Conservation (phyloP, 2,113 vertebrate species). For the Phalacrocorax brasilianus region DNA sequence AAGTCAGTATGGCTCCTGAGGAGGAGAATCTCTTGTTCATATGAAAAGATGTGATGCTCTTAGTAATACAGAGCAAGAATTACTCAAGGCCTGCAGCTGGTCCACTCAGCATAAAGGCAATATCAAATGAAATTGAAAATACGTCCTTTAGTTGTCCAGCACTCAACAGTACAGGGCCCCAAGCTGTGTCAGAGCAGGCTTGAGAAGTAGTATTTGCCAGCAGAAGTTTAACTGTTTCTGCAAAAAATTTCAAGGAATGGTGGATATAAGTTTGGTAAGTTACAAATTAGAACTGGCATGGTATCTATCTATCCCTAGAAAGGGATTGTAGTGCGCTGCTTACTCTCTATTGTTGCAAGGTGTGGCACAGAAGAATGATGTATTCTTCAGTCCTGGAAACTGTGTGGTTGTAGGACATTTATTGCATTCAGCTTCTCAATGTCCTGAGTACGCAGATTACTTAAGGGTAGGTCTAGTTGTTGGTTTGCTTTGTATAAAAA, state of each 20-base stretch:
- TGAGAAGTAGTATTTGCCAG: not conserved
- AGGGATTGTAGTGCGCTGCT: not conserved
- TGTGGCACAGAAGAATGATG: not conserved
- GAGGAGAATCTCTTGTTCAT: not conserved
- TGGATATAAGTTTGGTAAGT: not conserved
- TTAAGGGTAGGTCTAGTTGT: not conserved
- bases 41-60: not conserved
- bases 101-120: fast-evolving
- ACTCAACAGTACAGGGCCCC: not conserved
- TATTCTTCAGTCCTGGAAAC: not conserved
- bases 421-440: not conserved
- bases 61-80: not conserved
- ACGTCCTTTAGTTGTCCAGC: not conserved
- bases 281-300: not conserved
- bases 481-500: not conserved
- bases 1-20: not conserved
- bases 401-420: not conserved
- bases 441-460: not conserved
- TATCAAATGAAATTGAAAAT: not conserved
- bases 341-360: not conserved
- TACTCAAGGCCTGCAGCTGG: not conserved
- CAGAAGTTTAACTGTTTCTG: not conserved
- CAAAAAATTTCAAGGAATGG: not conserved
- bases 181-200: not conserved
- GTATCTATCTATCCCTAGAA: not conserved